A percentile compares a stretch with the other conserved stretches of the same genome.
Evolutionary conservation across 2,888 invertebrate genomes (phyloP).

Genomic region (Luperina testacea): DNA sequence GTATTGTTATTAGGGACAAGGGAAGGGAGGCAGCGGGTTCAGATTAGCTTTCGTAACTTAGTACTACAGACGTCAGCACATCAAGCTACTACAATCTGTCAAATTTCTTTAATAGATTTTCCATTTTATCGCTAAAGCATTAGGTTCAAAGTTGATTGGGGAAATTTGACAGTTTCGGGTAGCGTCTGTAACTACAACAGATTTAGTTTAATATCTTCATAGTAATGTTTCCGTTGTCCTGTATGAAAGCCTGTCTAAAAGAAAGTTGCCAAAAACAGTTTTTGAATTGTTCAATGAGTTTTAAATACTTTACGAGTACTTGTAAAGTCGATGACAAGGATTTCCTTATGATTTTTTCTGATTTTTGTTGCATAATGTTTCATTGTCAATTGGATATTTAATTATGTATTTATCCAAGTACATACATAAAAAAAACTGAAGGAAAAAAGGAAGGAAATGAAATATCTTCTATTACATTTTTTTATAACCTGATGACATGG

Average conservation of each 20-base stretch:
- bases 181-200: too few relatives aligned
- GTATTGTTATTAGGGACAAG: constrained; percentile 71
- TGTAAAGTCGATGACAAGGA: neutral
- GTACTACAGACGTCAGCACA: too few relatives aligned
- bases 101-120: too few relatives aligned
- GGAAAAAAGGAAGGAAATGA: too few relatives aligned
- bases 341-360: neutral
- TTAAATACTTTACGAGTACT: neutral
- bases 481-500: neutral
- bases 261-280: neutral
- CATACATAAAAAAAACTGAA: too few relatives aligned
- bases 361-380: neutral
- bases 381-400: neutral
- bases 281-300: neutral
- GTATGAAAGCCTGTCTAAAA: neutral
- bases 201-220: neutral
- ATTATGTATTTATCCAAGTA: neutral
- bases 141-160: too few relatives aligned
- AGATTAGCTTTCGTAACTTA: neutral
- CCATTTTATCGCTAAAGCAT: too few relatives aligned
- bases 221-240: neutral
- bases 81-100: too few relatives aligned
- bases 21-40: constrained; percentile 58
- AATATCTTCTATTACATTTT: neutral
- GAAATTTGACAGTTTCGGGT: too few relatives aligned